These are phyloP conservation scores for Hylaeus volcanicus DNA, from an alignment of 1,140 invertebrate genomes.

Conservation along the genomic window DNA sequence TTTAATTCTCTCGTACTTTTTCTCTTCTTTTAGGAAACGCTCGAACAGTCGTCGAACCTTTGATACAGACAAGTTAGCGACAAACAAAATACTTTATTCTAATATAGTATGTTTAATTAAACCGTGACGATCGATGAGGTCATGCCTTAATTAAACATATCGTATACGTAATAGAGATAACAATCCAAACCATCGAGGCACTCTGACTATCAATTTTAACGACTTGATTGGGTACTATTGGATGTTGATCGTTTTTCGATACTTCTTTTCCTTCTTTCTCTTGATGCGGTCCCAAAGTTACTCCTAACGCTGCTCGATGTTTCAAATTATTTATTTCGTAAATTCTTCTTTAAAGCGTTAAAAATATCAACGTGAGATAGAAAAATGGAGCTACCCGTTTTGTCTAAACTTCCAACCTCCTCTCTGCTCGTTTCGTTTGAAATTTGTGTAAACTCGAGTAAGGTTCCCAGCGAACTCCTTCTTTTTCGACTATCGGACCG, in stretches of 20 bases:
- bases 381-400: neutral
- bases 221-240: neutral
- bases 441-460: neutral
- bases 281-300: slow-evolving; percentile 20
- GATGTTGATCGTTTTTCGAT: neutral
- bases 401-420: slow-evolving; percentile 20
- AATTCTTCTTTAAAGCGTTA: too few relatives aligned
- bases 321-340: neutral
- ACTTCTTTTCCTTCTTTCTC: neutral
- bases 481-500: neutral
- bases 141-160: too few relatives aligned
- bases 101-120: too few relatives aligned
- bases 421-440: neutral
- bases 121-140: too few relatives aligned
- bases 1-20: slow-evolving; percentile 71
- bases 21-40: slow-evolving; percentile 19
- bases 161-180: neutral
- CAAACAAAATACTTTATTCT: too few relatives aligned
- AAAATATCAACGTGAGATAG: neutral
- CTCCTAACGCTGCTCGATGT: neutral
- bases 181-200: neutral
- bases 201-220: neutral
- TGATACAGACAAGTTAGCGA: neutral
- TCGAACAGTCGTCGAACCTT: slow-evolving; percentile 18
- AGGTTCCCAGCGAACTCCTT: neutral